Evolutionary conservation across 2,113 vertebrate species (phyloP).

Genomic region (Ia io): DNA sequence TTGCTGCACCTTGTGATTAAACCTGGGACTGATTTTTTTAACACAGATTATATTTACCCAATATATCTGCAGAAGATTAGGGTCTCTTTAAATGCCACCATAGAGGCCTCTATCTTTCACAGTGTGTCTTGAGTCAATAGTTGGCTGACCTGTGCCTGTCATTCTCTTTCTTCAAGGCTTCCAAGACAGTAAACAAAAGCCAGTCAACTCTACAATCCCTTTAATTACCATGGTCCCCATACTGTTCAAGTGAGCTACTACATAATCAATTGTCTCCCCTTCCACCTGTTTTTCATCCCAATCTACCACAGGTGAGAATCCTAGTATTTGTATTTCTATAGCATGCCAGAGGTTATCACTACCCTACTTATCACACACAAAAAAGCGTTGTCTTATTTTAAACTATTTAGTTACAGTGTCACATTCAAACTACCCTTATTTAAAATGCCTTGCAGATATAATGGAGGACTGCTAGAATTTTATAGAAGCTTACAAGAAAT

Average conservation of each 20-base stretch:
- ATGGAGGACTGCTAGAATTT: conserved; percentile 76
- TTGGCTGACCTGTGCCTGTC: conserved; percentile 50
- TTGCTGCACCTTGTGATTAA: conserved; percentile 40
- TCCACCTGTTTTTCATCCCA: conserved; percentile 52
- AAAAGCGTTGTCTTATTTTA: not conserved
- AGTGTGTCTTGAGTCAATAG: conserved; percentile 17
- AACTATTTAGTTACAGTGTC: not conserved
- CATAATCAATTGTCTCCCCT: conserved; percentile 41
- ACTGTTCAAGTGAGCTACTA: conserved; percentile 57
- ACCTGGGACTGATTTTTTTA: conserved; percentile 33
- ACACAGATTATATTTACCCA: not conserved
- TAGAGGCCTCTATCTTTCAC: conserved; percentile 41
- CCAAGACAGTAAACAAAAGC: conserved; percentile 62
- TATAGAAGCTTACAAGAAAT: conserved; percentile 74
- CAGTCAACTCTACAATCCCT: conserved; percentile 42
- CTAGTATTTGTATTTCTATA: conserved; percentile 56
- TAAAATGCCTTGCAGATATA: conserved; percentile 70
- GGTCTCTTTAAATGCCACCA: conserved; percentile 31
- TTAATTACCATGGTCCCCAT: conserved; percentile 51
- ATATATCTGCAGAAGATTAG: not conserved
- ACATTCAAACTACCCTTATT: conserved; percentile 25
- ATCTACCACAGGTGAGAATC: conserved; percentile 54
- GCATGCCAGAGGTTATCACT: conserved; percentile 43
- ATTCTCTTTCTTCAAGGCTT: conserved; percentile 66
- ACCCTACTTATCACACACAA: not conserved